Evolutionary conservation across 2,888 invertebrate species (phyloP).

Genomic region (Agriotes lineatus): DNA sequence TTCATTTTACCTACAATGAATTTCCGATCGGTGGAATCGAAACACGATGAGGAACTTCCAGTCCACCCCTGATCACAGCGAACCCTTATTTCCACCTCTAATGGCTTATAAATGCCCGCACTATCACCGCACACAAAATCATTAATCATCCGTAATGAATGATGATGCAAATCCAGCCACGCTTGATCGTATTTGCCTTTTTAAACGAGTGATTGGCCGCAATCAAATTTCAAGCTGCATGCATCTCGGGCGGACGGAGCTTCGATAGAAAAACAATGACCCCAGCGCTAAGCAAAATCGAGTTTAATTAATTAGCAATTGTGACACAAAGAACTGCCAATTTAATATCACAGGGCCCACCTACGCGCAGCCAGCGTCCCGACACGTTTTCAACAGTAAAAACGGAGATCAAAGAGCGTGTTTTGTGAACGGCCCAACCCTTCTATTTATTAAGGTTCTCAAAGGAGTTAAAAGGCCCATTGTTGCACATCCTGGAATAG

Average conservation of each 20-base stretch:
- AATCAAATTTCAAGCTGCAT: constrained; percentile 2
- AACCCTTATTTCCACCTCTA: constrained; percentile 15
- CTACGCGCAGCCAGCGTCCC: too few species aligned
- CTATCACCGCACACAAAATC: constrained; percentile 15
- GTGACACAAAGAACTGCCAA: neutral
- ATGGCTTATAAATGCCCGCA: constrained; percentile 12
- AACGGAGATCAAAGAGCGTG: too few species aligned
- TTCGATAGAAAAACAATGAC: neutral
- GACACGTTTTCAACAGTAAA: too few species aligned
- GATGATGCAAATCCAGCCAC: constrained; percentile 17
- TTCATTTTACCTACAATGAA: too few species aligned
- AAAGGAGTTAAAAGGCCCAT: too few species aligned
- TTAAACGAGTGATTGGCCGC: constrained; percentile 8
- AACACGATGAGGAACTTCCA: too few species aligned
- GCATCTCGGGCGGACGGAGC: neutral
- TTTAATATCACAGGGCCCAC: neutral
- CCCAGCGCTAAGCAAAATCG: neutral
- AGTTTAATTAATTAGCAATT: neutral
- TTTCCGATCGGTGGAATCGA: too few species aligned
- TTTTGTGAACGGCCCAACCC: too few species aligned
- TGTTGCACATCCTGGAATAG: too few species aligned
- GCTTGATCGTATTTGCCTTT: constrained; percentile 14
- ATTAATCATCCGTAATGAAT: constrained; percentile 21
- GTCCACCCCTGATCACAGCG: too few species aligned
- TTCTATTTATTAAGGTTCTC: too few species aligned